Evolutionary conservation across 2,888 invertebrate species (phyloP), one percentile per base, ranked within the genome.

Genomic region (Corythucha ciliata): DNA sequence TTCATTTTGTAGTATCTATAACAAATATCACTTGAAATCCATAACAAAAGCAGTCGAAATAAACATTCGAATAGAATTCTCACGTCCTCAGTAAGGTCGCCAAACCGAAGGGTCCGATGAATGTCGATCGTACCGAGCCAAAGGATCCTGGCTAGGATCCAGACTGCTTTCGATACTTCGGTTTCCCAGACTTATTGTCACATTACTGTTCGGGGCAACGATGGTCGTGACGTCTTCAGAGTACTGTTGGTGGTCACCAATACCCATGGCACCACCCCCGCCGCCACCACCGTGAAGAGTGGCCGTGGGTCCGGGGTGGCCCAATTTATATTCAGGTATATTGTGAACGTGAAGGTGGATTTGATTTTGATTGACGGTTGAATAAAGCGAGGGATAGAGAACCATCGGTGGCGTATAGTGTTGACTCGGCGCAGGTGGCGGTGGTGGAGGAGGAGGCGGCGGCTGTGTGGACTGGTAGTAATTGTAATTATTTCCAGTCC

Each of bases 311-410:
- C 33, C 37, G 1, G 51, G 2, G 40, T 51, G 50, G 37, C 27
- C 27, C 41, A 50, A 54, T 36, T 50, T 54, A 26, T 55, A 53
- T 16, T 57, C 58, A 26, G 52, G 32, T 3, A 57, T 59, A 47
- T 62, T 59, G 67, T 87, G 86, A 24, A 83, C 68, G 63, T 87
- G 87, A 20, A 87, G 74, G 65, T 88, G 87, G 55, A 87, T 86
- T 72, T 87, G 85, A 67, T 86, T 87, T 68, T 87, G 86, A 66
- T 87, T 87, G 48, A 87, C 85, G 21, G 86, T 86, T 34, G 86
- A 85, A 67, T 85, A 83, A 1, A 86, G 71, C 63, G 84, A 83
- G 0, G 86, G 86, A 63, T 77, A 79, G 0, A 86, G 74, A 18
- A 87, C 79, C 78, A 86, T 81, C 52, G 79, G 76, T 2, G 81